Evolutionary conservation across 2,113 vertebrate genomes (phyloP).

Genomic region (Clarias magur): DNA sequence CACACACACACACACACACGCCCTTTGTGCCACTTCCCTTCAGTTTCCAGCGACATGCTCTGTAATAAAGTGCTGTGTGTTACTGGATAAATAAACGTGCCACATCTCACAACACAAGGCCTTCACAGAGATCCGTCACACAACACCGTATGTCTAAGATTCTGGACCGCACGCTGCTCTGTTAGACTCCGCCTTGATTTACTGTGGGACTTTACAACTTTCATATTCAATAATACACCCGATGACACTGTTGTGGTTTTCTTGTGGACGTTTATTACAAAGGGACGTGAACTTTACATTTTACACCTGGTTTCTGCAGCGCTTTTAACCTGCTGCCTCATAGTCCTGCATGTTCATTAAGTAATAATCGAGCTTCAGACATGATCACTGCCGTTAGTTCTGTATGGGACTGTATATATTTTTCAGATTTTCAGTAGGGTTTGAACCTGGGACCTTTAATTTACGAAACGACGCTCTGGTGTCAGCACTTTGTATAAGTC

Average conservation of each 20-base stretch:
- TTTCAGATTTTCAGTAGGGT: not conserved
- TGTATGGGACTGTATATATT: too few species aligned
- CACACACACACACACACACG: not conserved
- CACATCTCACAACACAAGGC: not conserved
- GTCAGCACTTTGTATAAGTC: not conserved
- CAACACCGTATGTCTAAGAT: not conserved
- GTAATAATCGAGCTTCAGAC: too few species aligned
- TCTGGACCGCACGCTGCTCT: not conserved
- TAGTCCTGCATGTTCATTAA: not conserved
- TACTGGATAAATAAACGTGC: not conserved
- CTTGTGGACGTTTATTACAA: not conserved
- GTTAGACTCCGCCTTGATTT: not conserved
- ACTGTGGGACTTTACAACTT: not conserved
- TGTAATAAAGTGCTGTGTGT: not conserved
- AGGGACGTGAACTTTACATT: not conserved
- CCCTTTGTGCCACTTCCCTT: conserved; percentile 5
- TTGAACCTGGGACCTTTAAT: not conserved
- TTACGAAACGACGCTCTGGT: not conserved
- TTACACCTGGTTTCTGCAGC: not conserved
- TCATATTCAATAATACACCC: not conserved
- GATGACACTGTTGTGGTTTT: not conserved
- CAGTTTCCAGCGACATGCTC: not conserved
- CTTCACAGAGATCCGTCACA: not conserved
- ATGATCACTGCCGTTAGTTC: not conserved
- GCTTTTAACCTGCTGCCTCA: not conserved